A percentile compares a stretch with the other conserved stretches of the same genome.
phyloP scores from a whole-genome alignment of 2,888 invertebrate species.

The Drosophila yooni region DNA sequence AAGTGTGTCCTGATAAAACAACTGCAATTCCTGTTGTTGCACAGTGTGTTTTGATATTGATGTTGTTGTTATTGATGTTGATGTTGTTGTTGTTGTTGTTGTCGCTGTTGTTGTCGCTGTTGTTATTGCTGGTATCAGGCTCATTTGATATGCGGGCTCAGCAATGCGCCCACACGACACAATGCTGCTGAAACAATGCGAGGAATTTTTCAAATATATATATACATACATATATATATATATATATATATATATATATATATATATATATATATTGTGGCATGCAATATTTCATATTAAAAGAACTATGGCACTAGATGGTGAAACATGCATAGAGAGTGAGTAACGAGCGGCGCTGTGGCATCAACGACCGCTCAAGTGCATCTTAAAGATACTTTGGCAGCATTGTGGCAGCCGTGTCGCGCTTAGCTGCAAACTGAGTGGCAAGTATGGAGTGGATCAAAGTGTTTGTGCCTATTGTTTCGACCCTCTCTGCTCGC shows the following conservation, averaged over 20 bases:
- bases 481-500: constrained; percentile 8
- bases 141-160: constrained; percentile 77
- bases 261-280: constrained; percentile 19
- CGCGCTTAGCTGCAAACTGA: constrained; percentile 55
- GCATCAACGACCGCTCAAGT: constrained; percentile 79
- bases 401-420: constrained; percentile 55
- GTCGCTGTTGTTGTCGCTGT: constrained; percentile 14
- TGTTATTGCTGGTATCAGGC: constrained; percentile 42
- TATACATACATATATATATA: constrained; percentile 6
- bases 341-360: constrained; percentile 63
- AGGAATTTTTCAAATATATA: constrained; percentile 57
- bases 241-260: not conserved
- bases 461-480: constrained; percentile 64
- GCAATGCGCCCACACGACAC: constrained; percentile 76
- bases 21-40: constrained; percentile 20
- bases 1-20: constrained; percentile 6
- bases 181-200: constrained; percentile 69
- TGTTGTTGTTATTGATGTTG: constrained; percentile 23
- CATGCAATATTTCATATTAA: constrained; percentile 39
- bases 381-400: constrained; percentile 80
- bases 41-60: constrained; percentile 69
- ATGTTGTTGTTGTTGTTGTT: constrained; percentile 23
- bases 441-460: constrained; percentile 41
- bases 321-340: constrained; percentile 53
- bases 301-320: constrained; percentile 21